phyloP scores from a whole-genome alignment of 2,113 vertebrate genomes.

The Myrmecobius fasciatus region DNA sequence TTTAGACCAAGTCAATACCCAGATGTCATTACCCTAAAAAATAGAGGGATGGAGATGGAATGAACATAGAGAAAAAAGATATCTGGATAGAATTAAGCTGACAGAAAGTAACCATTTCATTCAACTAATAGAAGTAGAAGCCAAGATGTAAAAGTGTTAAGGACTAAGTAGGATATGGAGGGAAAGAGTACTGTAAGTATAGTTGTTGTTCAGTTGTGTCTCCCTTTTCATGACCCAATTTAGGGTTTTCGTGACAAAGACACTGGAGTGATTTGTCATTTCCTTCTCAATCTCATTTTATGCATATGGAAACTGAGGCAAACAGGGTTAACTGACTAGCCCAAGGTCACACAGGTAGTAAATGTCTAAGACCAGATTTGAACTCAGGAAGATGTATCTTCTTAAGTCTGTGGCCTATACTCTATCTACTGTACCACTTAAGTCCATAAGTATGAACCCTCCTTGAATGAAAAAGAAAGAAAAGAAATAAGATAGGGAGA shows the following conservation, averaged over 20 bases:
- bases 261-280: background rate
- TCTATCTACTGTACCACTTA: background rate
- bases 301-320: background rate
- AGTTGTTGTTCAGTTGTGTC: background rate
- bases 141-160: background rate
- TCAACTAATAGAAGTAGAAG: background rate
- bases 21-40: background rate
- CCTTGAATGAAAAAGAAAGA: background rate
- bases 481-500: background rate
- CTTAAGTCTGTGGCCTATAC: slow-evolving; percentile 5
- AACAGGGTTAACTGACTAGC: slow-evolving; percentile 12
- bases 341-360: background rate
- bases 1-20: background rate
- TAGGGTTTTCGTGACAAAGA: background rate
- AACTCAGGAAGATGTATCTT: slow-evolving; percentile 4
- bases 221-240: slow-evolving; percentile 3
- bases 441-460: background rate
- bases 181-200: background rate
- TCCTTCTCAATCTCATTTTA: background rate
- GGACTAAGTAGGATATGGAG: background rate
- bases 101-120: background rate
- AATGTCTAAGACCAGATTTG: background rate
- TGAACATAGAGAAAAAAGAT: background rate
- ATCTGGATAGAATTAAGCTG: background rate
- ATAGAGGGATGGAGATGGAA: background rate